Evolutionary conservation across 1,140 invertebrate genomes (phyloP), one percentile per base, ranked within the genome.

Genomic region (Lerema accius): DNA sequence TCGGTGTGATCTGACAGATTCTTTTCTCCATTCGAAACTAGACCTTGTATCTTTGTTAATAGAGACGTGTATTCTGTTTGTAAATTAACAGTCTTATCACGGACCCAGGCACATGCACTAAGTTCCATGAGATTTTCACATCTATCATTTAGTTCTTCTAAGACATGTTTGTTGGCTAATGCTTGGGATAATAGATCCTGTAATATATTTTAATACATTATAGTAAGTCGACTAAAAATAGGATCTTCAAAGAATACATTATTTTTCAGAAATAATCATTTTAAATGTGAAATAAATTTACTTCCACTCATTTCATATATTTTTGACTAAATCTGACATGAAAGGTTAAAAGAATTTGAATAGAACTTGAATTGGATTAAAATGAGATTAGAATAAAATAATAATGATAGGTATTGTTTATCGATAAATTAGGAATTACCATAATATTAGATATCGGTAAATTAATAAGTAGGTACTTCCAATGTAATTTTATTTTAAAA

Each of bases 1-100:
- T 98, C 96, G 0, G 96, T 97, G 63, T 97, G 96, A 84, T 98
- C 96, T 0, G 95, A 95, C 0, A 98, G 83, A 84, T 96, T 97
- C 88, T 98, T 98, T 76, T 98, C 96, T 1, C 97, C 94, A 78
- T 94, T 95, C 0, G 95, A 95, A 0, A 97, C 94, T 13, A 97
- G 87, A 49, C 95, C 94, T 89, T 97, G 96, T 43, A 95, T 94
- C 49, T 94, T 94, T 0, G 95, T 96, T 39, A 97, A 66, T 0
- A 97, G 75, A 64, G 94, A 93, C 0, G 95, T 96, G 68, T 97
- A 97, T 16, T 93, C 92, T 3, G 95, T 94, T 88, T 98, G 96
- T 1, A 96, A 84, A 71, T 96, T 95, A 0, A 97, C 95, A 4
- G 96, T 96, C 82, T 96, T 95, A 78, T 98, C 97, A 32, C 97